phyloP scores from a whole-genome alignment of 2,113 vertebrate genomes.

The Dipodomys spectabilis region DNA sequence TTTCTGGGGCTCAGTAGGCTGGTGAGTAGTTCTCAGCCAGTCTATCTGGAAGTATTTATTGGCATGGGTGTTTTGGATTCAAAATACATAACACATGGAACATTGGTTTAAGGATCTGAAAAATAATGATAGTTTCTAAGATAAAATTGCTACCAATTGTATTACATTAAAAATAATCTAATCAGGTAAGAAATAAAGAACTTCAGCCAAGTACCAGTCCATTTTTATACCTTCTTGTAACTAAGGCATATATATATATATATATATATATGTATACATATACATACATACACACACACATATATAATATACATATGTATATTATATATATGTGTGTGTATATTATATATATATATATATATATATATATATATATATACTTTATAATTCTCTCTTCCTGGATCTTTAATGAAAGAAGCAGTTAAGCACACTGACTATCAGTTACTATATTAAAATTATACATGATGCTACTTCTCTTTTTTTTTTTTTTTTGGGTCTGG shows the following conservation, averaged over 20 bases:
- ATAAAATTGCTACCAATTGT: background rate
- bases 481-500: background rate
- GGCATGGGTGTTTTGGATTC: background rate
- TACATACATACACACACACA: no score
- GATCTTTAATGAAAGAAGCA: background rate
- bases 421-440: background rate
- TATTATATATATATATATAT: no score
- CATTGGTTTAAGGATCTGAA: background rate
- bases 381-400: background rate
- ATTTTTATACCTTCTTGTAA: background rate
- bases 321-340: background rate
- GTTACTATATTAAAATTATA: background rate
- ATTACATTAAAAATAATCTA: background rate
- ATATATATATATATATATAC: background rate
- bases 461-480: background rate
- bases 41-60: conserved; percentile 5
- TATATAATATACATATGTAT: background rate
- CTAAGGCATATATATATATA: no score
- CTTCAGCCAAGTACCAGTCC: background rate
- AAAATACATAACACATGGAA: background rate
- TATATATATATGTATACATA: no score
- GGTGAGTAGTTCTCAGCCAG: no score
- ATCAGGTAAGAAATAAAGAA: background rate
- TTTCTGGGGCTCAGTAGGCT: background rate
- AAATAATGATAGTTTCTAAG: background rate